A percentile compares a stretch with the other conserved stretches of the same genome.
phyloP scores from a whole-genome alignment of 2,113 vertebrate species.

The Potamarius usumacintae region DNA sequence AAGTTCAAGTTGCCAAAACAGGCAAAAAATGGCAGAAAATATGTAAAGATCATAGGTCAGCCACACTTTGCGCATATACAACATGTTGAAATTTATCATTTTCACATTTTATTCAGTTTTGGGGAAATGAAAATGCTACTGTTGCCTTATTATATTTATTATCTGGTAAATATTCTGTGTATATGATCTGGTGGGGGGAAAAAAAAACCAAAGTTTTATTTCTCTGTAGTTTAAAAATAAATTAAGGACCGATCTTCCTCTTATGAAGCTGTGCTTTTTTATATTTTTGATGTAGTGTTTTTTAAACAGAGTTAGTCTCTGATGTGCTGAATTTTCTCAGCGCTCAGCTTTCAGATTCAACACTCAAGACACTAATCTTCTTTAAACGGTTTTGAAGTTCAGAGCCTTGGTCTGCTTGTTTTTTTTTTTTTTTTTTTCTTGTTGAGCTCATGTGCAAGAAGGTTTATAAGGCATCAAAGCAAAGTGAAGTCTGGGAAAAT shows the following conservation, averaged over 20 bases:
- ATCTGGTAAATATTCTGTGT: background rate
- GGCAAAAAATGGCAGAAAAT: background rate
- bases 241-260: background rate
- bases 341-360: background rate
- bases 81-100: background rate
- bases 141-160: background rate
- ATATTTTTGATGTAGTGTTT: constrained; percentile 49
- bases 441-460: background rate
- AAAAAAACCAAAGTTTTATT: background rate
- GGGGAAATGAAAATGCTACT: background rate
- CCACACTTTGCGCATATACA: background rate
- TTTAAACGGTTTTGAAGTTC: background rate
- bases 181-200: background rate
- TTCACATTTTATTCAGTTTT: background rate
- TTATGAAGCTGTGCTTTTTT: constrained; percentile 2
- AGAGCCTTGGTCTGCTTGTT: background rate
- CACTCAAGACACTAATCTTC: background rate
- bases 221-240: background rate
- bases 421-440: background rate
- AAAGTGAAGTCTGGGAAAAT: background rate
- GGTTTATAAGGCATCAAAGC: background rate
- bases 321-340: background rate
- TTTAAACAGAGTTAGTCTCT: background rate
- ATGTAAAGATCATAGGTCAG: background rate
- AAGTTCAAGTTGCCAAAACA: background rate